Evolutionary conservation across 92 coral and sea anemone genomes (phyloP), one percentile per base, ranked within the genome.

Genomic region (Porites rus): DNA sequence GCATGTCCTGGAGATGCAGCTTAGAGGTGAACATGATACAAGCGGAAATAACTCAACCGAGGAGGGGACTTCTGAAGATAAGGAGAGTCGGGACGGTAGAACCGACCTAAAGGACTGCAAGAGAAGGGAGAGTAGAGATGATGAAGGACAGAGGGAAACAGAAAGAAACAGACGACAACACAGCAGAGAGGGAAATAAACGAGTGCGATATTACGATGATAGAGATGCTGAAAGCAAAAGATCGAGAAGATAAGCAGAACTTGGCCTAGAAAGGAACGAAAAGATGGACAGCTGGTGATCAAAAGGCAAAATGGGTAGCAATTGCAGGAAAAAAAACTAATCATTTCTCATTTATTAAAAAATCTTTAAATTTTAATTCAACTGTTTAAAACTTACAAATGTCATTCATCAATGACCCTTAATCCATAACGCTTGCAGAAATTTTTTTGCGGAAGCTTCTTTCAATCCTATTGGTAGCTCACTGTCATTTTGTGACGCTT

Each of bases 1-100:
- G 98, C 87, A 83, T 18, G 89, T 92, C 62, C 85, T 94, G 17
- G 96, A 94, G 64, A 95, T 65, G 56, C 88, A 84, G 68, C 65
- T 62, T 51, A 53, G 53, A 14, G 90, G 88, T 17, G 87, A 88
- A 66, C 84, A 80, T 10, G 76, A 78, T 11, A 10, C 77, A 9
- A 38, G 79, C 28, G 79, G 63, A 13, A 58, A 43, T 21, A 83
- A 83, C 8, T 74, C 87, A 1, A 18, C 67, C 21, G 87, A 61
- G 13, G 93, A 65, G 10, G 93, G 72, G 17, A 19, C 87, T 0
- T 13, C 72, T 11, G 84, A 79, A 43, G 83, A 22, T 18, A 64
- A 51, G 18, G 72, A 76, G 50, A 59, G 61, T 50, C 81, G 59
- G 31, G 86, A 52, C 38, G n/a, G 12, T 10, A 65, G 62, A 59